Evolutionary conservation across 2,113 vertebrate genomes (phyloP).

Genomic region (Hyperopisus bebe): DNA sequence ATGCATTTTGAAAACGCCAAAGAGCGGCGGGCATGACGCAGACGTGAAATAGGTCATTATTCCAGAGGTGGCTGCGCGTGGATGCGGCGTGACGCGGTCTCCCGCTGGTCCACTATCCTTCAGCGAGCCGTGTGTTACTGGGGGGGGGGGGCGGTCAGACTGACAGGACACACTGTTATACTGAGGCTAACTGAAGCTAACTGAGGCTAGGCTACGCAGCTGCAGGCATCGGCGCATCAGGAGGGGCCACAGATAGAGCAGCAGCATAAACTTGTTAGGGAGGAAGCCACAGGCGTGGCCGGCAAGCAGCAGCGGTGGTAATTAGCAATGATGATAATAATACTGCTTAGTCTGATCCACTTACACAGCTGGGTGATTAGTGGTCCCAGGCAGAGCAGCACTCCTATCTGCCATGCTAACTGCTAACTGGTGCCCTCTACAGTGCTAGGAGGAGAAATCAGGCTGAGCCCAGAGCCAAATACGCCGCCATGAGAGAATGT

Average conservation of each 20-base stretch:
- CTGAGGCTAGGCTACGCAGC: background rate
- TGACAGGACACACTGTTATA: background rate
- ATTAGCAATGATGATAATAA: background rate
- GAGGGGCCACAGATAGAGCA: background rate
- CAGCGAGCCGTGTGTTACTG: background rate
- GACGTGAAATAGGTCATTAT: background rate
- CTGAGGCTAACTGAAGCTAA: no score
- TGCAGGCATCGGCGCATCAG: background rate
- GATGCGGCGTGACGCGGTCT: background rate
- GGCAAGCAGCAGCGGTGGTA: background rate
- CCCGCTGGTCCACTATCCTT: background rate
- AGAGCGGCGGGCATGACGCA: background rate
- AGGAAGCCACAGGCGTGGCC: background rate
- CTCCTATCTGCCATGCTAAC: background rate
- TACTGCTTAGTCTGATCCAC: background rate
- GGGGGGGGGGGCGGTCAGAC: background rate
- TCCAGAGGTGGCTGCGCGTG: background rate
- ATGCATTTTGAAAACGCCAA: background rate
- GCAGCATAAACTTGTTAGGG: background rate
- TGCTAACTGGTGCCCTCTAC: background rate
- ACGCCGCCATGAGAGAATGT: background rate
- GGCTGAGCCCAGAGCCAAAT: background rate
- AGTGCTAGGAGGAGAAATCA: background rate
- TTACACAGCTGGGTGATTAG: conserved; percentile 10
- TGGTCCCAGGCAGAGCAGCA: background rate